Evolutionary conservation across 2,113 vertebrate species (phyloP).

Genomic region (Centropus bengalensis): DNA sequence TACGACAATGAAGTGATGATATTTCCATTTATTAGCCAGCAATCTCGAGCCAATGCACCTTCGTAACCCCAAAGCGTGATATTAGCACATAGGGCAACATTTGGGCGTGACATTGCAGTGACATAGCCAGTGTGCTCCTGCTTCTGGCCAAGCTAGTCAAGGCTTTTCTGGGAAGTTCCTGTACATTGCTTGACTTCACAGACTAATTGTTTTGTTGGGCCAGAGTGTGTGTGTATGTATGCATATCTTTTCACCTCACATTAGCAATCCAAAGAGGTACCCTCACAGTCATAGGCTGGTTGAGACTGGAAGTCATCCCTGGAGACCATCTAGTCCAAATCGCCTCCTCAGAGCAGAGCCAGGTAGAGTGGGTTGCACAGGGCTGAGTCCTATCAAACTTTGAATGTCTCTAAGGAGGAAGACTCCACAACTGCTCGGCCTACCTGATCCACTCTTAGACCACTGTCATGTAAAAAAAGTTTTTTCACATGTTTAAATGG

Average conservation of each 20-base stretch:
- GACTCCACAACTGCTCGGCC: background rate
- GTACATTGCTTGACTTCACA: background rate
- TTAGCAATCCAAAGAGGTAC: background rate
- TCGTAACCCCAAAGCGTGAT: background rate
- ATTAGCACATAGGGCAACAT: background rate
- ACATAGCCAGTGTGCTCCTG: background rate
- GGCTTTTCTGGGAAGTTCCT: background rate
- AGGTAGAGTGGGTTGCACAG: background rate
- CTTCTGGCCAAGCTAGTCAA: background rate
- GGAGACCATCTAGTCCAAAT: background rate
- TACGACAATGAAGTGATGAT: background rate
- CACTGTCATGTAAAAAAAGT: background rate
- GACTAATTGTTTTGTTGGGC: background rate
- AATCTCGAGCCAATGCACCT: background rate
- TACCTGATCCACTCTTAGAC: background rate
- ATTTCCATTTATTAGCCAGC: background rate
- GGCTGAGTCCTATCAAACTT: background rate
- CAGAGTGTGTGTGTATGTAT: background rate
- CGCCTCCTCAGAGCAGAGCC: background rate
- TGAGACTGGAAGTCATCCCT: background rate
- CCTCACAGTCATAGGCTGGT: background rate
- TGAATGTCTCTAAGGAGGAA: background rate
- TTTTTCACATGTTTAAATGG: background rate
- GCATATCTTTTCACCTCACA: background rate
- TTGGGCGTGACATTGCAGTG: background rate